Percentiles rank a stretch among this genome's conserved stretches.
Evolutionary conservation across 2,797 vertebrate species (phyloP).

Genomic region (Molothrus aeneus): DNA sequence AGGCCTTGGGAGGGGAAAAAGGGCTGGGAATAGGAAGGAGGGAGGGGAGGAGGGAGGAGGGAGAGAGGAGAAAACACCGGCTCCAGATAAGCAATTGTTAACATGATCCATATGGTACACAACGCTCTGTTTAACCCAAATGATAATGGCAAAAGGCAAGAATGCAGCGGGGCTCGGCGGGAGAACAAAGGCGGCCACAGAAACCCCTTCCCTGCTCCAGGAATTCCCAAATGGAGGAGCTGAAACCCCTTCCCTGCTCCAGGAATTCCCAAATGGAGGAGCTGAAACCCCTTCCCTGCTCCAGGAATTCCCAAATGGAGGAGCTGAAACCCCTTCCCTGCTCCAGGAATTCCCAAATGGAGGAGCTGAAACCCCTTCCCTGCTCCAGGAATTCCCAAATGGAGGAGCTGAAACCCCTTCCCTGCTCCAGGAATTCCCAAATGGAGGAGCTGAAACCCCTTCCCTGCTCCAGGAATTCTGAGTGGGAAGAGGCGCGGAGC

Average conservation of each 20-base stretch:
- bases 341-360: too few species aligned
- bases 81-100: constrained; percentile 72
- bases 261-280: too few species aligned
- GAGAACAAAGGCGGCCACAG: constrained; percentile 70
- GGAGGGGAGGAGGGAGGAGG: background rate
- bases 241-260: background rate
- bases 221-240: background rate
- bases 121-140: constrained; percentile 78
- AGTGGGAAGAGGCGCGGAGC: too few species aligned
- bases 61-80: constrained; percentile 16
- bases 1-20: background rate
- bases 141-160: constrained; percentile 72
- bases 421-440: too few species aligned
- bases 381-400: too few species aligned
- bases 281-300: background rate
- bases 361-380: too few species aligned
- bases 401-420: too few species aligned
- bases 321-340: too few species aligned
- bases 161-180: constrained; percentile 57
- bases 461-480: background rate
- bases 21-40: background rate
- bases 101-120: constrained; percentile 81
- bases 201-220: background rate
- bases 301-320: too few species aligned
- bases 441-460: background rate